phyloP scores from a whole-genome alignment of 2,113 vertebrate species.

The Bos taurus region ARS-UCD2.0 NC_037350.1:34992501-34993000 shows the following conservation, averaged over 20 bases:
- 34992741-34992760: not conserved
- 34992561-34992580: too few species aligned
- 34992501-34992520: too few species aligned
- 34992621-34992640: not conserved
- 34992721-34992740: not conserved
- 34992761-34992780: not conserved
- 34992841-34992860: not conserved
- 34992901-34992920: not conserved
- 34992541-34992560: too few species aligned
- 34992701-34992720: not conserved
- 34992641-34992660: not conserved
- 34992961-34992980: not conserved
- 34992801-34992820: not conserved
- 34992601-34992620: not conserved
- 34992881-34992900: not conserved
- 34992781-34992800: not conserved
- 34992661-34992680: not conserved
- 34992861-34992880: not conserved
- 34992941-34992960: not conserved
- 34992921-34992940: not conserved
- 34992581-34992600: too few species aligned
- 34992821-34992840: not conserved
- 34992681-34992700: not conserved
- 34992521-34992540: too few species aligned
- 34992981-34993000: not conserved